Conservation (phyloP, 2,888 invertebrate species). For the Euplagia quadripunctaria region DNA sequence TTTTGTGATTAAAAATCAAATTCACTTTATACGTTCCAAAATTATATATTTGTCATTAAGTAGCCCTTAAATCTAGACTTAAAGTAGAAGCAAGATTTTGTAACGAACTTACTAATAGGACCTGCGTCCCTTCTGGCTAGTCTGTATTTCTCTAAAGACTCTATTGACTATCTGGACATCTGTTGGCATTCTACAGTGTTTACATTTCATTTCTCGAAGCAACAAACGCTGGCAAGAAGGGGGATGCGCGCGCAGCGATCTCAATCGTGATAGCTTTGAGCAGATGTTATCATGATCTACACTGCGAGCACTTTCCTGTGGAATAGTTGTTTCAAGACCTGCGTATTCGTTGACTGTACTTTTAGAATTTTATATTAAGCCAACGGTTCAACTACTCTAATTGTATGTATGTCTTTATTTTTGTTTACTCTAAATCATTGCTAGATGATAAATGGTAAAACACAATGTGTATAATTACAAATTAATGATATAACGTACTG, state of each 20-base stretch:
- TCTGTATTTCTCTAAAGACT: slow-evolving; percentile 61
- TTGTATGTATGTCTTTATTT: neutral
- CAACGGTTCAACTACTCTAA: slow-evolving; percentile 6
- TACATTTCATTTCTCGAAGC: slow-evolving; percentile 85
- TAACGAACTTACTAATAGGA: slow-evolving; percentile 16
- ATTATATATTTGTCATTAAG: slow-evolving; percentile 10
- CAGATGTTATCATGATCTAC: slow-evolving; percentile 73
- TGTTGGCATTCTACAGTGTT: slow-evolving; percentile 81
- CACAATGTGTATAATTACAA: neutral
- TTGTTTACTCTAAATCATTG: neutral
- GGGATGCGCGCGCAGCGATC: slow-evolving; percentile 81
- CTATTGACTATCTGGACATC: slow-evolving; percentile 87
- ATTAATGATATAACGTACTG: slow-evolving; percentile 21
- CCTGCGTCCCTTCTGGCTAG: slow-evolving; percentile 59
- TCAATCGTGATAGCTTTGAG: slow-evolving; percentile 82
- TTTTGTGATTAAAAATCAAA: slow-evolving; percentile 4
- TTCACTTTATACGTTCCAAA: neutral
- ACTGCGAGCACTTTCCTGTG: slow-evolving; percentile 62
- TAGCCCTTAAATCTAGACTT: slow-evolving; percentile 10
- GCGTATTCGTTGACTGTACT: slow-evolving; percentile 59
- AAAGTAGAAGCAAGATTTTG: neutral
- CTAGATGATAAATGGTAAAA: neutral
- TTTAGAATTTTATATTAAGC: slow-evolving; percentile 43
- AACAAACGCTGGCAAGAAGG: slow-evolving; percentile 74
- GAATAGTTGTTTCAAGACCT: slow-evolving; percentile 56